Conservation (phyloP, 2,797 vertebrate genomes). For the Anabas testudineus region DNA sequence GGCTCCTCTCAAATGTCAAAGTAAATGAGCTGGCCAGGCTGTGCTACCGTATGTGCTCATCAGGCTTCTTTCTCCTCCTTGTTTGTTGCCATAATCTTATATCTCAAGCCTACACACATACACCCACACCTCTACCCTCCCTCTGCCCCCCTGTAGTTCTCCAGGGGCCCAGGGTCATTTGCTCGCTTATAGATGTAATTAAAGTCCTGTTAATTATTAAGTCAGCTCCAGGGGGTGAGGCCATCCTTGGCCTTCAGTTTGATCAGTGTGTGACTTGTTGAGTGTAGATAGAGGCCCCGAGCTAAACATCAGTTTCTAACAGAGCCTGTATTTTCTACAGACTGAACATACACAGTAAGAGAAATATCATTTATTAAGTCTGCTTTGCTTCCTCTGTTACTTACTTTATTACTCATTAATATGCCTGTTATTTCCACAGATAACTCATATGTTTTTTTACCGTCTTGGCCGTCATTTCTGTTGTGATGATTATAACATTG, state of each 20-base stretch:
- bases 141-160: constrained; percentile 37
- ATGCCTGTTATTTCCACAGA: neutral
- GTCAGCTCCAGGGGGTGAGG: constrained; percentile 58
- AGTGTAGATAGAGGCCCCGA: constrained; percentile 35
- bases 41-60: constrained; percentile 52
- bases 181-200: constrained; percentile 84
- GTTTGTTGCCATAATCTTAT: constrained; percentile 47
- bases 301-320: constrained; percentile 44
- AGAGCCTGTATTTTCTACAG: constrained; percentile 21
- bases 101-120: constrained; percentile 27
- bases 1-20: constrained; percentile 74
- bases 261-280: constrained; percentile 67
- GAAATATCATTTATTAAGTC: neutral
- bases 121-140: neutral
- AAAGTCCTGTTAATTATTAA: constrained; percentile 85
- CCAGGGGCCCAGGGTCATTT: constrained; percentile 71
- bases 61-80: constrained; percentile 45
- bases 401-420: neutral
- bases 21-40: constrained; percentile 73
- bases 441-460: constrained; percentile 1
- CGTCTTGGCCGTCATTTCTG: neutral
- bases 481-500: neutral
- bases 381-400: constrained; percentile 1
- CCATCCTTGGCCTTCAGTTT: constrained; percentile 67
- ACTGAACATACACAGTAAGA: constrained; percentile 2